Percentiles rank a stretch among this genome's conserved stretches.
Conservation (phyloP, 2,888 invertebrate genomes). For the Barypeithes pellucidus region DNA sequence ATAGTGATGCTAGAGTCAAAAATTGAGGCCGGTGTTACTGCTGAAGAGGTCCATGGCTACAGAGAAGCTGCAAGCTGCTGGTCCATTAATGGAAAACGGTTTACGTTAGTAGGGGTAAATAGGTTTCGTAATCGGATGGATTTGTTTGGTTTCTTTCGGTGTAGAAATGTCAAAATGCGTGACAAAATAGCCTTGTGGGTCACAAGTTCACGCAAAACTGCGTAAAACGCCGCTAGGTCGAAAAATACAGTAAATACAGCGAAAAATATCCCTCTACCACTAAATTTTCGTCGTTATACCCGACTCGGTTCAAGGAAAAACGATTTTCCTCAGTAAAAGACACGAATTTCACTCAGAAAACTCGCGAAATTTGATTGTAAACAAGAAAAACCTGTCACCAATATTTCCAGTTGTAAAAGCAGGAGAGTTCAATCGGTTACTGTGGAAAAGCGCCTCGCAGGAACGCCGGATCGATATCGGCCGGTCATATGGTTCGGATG, state of each 20-base stretch:
- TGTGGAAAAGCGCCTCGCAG: conserved; percentile 44
- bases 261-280: neutral
- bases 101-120: no score
- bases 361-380: conserved; percentile 34
- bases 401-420: conserved; percentile 34
- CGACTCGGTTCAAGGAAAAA: neutral
- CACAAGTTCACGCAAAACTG: neutral
- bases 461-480: conserved; percentile 46
- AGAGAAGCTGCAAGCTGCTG: no score
- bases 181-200: neutral
- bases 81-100: no score
- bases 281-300: neutral
- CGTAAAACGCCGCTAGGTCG: neutral
- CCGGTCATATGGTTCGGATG: conserved; percentile 35
- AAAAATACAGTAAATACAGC: neutral
- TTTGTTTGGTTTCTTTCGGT: no score
- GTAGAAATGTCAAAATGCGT: neutral
- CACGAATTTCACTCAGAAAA: conserved; percentile 31
- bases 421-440: conserved; percentile 53
- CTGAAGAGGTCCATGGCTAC: neutral
- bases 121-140: no score
- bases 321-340: neutral
- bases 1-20: neutral
- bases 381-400: conserved; percentile 23
- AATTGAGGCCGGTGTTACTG: neutral